Base-by-base conservation (phyloP, 2,113 vertebrate species). In the Xiphophorus maculatus region DNA sequence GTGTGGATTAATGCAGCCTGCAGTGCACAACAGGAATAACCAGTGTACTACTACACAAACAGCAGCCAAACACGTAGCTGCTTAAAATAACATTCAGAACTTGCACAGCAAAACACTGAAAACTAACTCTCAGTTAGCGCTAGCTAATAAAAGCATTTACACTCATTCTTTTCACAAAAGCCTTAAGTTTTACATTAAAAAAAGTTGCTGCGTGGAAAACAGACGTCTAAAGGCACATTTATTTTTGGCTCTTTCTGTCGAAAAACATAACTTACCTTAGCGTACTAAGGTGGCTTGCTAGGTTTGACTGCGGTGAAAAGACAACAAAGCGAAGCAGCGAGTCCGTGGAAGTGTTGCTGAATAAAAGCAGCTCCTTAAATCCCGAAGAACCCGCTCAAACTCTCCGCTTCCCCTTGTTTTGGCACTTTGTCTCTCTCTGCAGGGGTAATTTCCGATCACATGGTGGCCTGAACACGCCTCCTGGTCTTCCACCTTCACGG, bases 401-500 rank as follows among this genome's bases (percentile, higher is more conserved):
- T 27, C 63, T 73, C 71, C 69, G 40, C 79, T 74, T 58, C 68
- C 68, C 28, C 79, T 14, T 22, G 58, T 48, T 73, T 54, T 13
- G 17, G 11, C 15, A 6, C 67, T 11, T 69, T 61, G 0, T 11
- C 22, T 58, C 22, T 58, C 51, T n/a, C 51, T 2, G 51, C 51
- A n/a, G 3, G 40, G 68, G 33, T 61, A 30, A 81, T 33, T 92
- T 92, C 91, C 91, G 89, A 27, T 89, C 91, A 92, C 89, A 84
- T 92, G 91, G 40, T 17, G 4, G 1, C 19, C 17, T 22, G 4
- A 1, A 27, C 60, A 25, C 10, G 27, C 44, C 30, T 14, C 69
- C 28, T 13, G 1, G 32, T 12, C 3, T 27, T 37, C 27, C 17
- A 27, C 25, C n/a, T 29, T 5, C 37, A 19, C 12, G 2, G 25